Evolutionary conservation across 2,888 invertebrate species (phyloP), one percentile per base, ranked within the genome.

Genomic region (Sinhomidia bicolor): DNA sequence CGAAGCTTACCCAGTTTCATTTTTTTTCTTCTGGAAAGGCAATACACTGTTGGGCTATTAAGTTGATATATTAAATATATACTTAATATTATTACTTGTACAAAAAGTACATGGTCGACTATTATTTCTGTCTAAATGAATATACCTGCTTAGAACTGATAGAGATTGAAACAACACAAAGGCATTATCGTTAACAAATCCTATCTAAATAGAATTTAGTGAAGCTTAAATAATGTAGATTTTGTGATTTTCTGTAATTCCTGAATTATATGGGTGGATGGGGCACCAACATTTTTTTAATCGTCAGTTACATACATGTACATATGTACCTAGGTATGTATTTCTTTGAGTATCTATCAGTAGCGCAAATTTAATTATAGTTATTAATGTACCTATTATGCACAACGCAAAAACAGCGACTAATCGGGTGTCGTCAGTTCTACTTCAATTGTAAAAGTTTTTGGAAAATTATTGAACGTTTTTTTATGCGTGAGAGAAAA

Each of bases 181-280:
- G 20, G 23, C 44, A 71, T 71, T 71, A 71, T 71, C 65, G 41
- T 10, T 44, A 71, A 44, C 71, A 71, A 71, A 71, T 71, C 71
- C 71, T 44, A 1, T 23, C 44, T 44, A 71, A 71, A 71, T 71
- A 41, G 71, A 23, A 4, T 71, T 71, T 44, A 1, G n/a, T 10
- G 36, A 20, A 23, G 71, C 71, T 71, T 71, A 71, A 41, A 60
- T 17, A 7, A 12, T 68, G 23, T 71, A 12, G 17, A 44, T 71
- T 41, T 71, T 14, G 5, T 65, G 3, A 65, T 32, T 32, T 32
- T 57, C 32, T n/a, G 51, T 5, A 60, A 60, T 20, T 51, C 5
- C 2, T 23, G 57, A 60, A 60, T 7, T 12, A 47, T 47, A 12
- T 17, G n/a, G n/a, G n/a, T n/a, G n/a, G n/a, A n/a, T n/a, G 51